Base-by-base conservation (phyloP, 2,113 vertebrate genomes). In the Morone saxatilis region DNA sequence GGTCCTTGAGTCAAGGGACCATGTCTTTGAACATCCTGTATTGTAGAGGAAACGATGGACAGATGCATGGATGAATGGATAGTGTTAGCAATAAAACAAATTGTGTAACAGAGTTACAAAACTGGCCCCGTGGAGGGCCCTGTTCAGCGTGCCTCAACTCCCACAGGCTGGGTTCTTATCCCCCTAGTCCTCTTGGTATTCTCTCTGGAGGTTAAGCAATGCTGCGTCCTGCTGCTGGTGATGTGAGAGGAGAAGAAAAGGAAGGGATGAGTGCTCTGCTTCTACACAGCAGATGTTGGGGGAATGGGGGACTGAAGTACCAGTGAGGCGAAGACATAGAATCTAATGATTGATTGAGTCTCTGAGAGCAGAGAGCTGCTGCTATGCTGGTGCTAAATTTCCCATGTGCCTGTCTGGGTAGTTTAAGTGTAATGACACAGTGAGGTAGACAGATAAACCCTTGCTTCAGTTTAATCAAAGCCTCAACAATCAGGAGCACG, bases 271-370 rank as follows among this genome's bases (percentile, higher is more conserved):
- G 70, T 80, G 81, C 86, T 81, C 72, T 74, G 74, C 67, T 76
- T 85, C 77, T 74, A 84, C 70, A 60, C 8, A 88, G 87, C 92
- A 94, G 92, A 94, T 94, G 94, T 81, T 90, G 74, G 9, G 93
- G 90, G 92, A 90, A 78, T 51, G 71, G n/a, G 89, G 86, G 77
- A 88, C 72, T 71, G 48, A 83, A 91, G 86, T 76, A 78, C 59
- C 66, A 85, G 84, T 48, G 79, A 90, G 79, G 86, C 85, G 88
- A 90, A 89, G 85, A 91, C 85, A 87, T 45, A 78, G 80, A 84
- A 76, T 83, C 72, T 72, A 87, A 87, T 93, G 85, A 93, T 90
- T 90, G 88, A 91, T 90, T 77, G 85, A 92, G 88, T 85, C 70
- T 85, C 84, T n/a, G 75, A 81, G 76, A 90, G 72, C 76, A 76